phyloP scores from a whole-genome alignment of 1,140 invertebrate species.

The Caenorhabditis brenneri region DNA sequence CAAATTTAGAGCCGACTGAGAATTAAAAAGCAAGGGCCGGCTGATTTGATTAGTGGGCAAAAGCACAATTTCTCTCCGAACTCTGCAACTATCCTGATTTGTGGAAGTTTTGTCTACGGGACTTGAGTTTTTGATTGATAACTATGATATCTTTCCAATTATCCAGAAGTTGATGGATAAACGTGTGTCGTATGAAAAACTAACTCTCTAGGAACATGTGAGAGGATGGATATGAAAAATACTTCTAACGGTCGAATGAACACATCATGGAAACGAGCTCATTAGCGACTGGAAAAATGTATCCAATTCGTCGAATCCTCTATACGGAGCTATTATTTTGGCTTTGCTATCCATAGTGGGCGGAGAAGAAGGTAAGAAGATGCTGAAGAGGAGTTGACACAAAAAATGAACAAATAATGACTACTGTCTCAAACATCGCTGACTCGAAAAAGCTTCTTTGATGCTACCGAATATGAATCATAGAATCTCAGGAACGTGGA shows the following conservation, averaged over 20 bases:
- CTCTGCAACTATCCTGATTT: not conserved
- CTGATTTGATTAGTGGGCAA: constrained; percentile 6
- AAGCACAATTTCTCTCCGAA: constrained; percentile 1
- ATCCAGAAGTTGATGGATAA: not conserved
- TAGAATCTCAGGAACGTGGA: not conserved
- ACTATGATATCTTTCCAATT: not conserved
- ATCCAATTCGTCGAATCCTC: constrained; percentile 21
- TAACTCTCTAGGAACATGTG: not conserved
- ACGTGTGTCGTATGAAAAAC: not conserved
- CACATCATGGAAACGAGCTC: not conserved
- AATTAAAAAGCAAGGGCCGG: constrained; percentile 2
- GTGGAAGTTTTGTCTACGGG: not conserved
- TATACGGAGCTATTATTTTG: not conserved
- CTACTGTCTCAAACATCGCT: not conserved
- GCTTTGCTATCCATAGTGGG: constrained; percentile 1
- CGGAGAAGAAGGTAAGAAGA: not conserved
- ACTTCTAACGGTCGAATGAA: not conserved
- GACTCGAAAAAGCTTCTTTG: constrained; percentile 13
- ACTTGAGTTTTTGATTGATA: not conserved
- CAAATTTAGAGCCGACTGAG: not conserved
- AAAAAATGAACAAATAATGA: not conserved
- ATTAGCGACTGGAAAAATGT: constrained; percentile 33
- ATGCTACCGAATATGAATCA: constrained; percentile 24
- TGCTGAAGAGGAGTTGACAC: not conserved
- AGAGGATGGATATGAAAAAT: not conserved